Base-by-base conservation (phyloP, 2,888 invertebrate species). In the Yponomeuta cagnagella region DNA sequence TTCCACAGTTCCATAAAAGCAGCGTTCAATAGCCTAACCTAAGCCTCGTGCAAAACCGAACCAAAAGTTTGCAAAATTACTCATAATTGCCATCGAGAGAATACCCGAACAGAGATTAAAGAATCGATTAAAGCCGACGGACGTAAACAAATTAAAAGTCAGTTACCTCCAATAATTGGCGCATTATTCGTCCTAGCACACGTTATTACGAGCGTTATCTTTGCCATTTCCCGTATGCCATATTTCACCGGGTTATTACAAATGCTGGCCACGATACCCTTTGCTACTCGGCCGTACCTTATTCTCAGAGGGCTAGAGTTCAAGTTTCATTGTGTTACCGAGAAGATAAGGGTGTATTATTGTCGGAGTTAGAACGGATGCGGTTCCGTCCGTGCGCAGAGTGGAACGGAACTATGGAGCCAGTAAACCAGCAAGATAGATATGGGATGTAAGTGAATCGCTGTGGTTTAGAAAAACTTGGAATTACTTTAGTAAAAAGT, bases 401-500 rank as follows among this genome's bases (percentile, higher is more conserved):
- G n/a, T 31, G 52, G 48, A 69, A 69, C 69, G 69, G 69, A 69
- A 63, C 33, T 69, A 10, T 48, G 68, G 48, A 23, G 68, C 68
- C 15, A 48, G 30, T 43, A 69, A 43, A 67, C 33, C 3, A 67
- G 67, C 67, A 48, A 67, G 33, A 33, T 67, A 66, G 66, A 66
- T 10, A 10, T 10, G 31, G 15, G 4, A 12, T 31, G 37, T 33
- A 15, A 37, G 31, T 12, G 65, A 30, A 31, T 66, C 10, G 52
- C 12, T 58, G 12, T 15, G 52, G 2, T 15, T 12, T 58, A 58
- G 52, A 58, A 58, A 15, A 58, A 15, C 12, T 3, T 58, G 15
- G 52, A 12, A 43, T 43, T 5, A 43, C 43, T 5, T 43, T 43
- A 3, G 5, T 43, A 5, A 43, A 5, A 8, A 43, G 43, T 43